A percentile compares a stretch with the other conserved stretches of the same genome.
phyloP scores from a whole-genome alignment of 2,888 invertebrate genomes.

The Lamellibrachia satsuma region DNA sequence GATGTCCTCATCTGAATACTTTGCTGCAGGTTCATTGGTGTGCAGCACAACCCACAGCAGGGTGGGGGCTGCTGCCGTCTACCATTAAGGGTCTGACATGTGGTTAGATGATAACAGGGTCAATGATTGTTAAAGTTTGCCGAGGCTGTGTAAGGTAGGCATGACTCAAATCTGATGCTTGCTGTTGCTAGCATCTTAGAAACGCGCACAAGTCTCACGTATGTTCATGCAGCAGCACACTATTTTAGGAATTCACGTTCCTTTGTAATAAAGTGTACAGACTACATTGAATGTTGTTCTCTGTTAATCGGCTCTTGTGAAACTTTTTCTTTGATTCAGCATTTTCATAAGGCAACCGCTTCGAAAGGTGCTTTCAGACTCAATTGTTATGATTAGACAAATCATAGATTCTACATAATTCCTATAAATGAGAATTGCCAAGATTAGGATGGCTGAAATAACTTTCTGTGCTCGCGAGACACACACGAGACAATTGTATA shows the following conservation, averaged over 20 bases:
- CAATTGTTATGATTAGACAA: neutral
- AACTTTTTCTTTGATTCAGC: neutral
- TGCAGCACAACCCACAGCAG: neutral
- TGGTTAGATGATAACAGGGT: neutral
- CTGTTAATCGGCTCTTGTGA: neutral
- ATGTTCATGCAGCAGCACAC: neutral
- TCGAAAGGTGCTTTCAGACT: neutral
- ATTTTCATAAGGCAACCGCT: neutral
- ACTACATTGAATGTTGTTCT: neutral
- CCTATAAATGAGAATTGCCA: neutral
- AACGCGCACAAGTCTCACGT: neutral
- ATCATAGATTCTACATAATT: neutral
- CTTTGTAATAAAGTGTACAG: constrained; percentile 6
- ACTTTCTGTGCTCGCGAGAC: neutral
- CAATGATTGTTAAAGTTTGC: neutral
- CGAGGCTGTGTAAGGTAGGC: neutral
- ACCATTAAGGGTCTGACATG: neutral
- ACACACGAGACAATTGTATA: neutral
- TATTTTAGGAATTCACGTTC: neutral
- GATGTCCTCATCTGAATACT: neutral
- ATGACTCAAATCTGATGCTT: constrained; percentile 3
- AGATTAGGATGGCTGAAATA: neutral
- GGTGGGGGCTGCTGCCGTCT: neutral
- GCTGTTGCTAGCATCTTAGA: constrained; percentile 3
- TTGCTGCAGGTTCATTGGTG: neutral